Conservation (phyloP, 2,113 vertebrate species). For the Lipotes vexillifer region DNA sequence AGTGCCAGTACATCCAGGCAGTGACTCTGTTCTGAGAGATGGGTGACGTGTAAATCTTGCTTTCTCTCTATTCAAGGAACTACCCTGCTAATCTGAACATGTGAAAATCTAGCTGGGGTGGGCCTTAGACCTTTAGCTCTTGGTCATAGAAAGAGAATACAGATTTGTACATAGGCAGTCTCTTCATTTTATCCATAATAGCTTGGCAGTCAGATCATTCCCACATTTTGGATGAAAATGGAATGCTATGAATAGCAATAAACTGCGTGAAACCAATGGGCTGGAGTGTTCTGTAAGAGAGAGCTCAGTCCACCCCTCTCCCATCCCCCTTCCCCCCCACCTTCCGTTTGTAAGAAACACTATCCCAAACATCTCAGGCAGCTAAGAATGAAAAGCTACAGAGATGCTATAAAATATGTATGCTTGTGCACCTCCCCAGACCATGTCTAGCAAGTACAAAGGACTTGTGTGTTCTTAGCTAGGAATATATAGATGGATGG, state of each 20-base stretch:
- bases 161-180: constrained; percentile 10
- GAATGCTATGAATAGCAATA: constrained; percentile 54
- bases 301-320: neutral
- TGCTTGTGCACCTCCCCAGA: neutral
- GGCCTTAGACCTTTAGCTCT: constrained; percentile 18
- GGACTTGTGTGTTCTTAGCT: neutral
- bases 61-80: constrained; percentile 31
- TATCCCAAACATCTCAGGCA: neutral
- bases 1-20: neutral
- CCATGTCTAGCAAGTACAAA: neutral
- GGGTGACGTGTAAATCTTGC: constrained; percentile 1
- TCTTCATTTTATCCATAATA: constrained; percentile 53
- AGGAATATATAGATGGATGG: neutral
- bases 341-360: neutral
- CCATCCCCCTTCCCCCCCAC: neutral
- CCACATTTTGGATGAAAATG: constrained; percentile 41
- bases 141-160: constrained; percentile 7
- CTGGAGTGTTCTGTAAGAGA: neutral
- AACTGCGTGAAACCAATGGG: neutral
- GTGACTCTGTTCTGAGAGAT: constrained; percentile 36
- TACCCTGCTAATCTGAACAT: constrained; percentile 12
- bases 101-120: constrained; percentile 26
- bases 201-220: constrained; percentile 58
- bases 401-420: neutral
- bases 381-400: neutral